A percentile compares a stretch with the other conserved stretches of the same genome.
phyloP scores from a whole-genome alignment of 2,797 vertebrate genomes.

The Tragopan temminckii region DNA sequence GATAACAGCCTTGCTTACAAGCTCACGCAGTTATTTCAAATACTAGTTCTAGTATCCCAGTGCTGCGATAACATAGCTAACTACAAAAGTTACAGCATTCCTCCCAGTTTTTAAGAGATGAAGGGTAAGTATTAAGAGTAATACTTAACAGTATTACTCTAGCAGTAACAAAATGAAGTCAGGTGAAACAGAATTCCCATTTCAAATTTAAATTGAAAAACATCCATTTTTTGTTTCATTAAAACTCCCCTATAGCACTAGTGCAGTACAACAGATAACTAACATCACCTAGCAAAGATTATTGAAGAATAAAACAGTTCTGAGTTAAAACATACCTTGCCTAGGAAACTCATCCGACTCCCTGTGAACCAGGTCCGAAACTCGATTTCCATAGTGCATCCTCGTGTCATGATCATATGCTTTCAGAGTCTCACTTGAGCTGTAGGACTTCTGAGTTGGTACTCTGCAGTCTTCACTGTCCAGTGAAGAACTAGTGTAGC shows the following conservation, averaged over 20 bases:
- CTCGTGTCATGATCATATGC: slow-evolving; percentile 96
- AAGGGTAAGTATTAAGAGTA: background rate
- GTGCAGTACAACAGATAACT: background rate
- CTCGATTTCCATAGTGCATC: slow-evolving; percentile 93
- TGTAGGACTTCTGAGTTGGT: slow-evolving; percentile 98
- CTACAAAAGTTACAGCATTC: slow-evolving; percentile 27
- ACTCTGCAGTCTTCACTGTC: slow-evolving; percentile 94
- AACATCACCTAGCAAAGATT: accelerated
- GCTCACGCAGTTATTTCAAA: background rate
- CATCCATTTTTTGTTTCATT: background rate
- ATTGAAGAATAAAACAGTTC: accelerated
- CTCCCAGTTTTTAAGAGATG: slow-evolving; percentile 22
- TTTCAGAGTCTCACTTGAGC: slow-evolving; percentile 97
- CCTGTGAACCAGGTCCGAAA: slow-evolving; percentile 94
- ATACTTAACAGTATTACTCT: too few relatives aligned
- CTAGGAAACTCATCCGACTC: slow-evolving; percentile 96
- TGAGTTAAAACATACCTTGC: slow-evolving; percentile 86
- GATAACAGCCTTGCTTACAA: background rate
- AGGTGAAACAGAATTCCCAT: slow-evolving; percentile 1
- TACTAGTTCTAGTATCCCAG: background rate
- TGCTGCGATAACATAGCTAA: background rate
- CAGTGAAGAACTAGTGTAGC: slow-evolving; percentile 93
- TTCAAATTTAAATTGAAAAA: background rate
- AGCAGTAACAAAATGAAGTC: slow-evolving; percentile 23
- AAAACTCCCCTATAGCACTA: background rate